Percentiles rank a stretch among this genome's conserved stretches.
Evolutionary conservation across 2,797 vertebrate species (phyloP).

Genomic region (Acomys russatus): DNA sequence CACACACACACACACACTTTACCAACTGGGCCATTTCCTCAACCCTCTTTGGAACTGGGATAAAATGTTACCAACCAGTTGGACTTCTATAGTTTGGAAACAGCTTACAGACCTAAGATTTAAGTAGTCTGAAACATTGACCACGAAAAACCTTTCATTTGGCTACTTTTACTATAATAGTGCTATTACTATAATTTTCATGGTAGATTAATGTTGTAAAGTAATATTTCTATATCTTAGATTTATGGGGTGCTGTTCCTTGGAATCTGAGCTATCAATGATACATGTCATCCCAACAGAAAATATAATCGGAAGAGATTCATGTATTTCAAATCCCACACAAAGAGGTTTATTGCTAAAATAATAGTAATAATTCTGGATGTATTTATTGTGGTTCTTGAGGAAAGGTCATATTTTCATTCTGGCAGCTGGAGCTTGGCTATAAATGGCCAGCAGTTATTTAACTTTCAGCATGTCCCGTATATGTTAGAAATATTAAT

Average conservation of each 20-base stretch:
- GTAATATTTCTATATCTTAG: conserved; percentile 59
- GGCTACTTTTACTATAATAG: conserved; percentile 20
- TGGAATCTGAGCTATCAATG: conserved; percentile 20
- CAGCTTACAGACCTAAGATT: conserved; percentile 52
- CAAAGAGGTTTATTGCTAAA: conserved; percentile 58
- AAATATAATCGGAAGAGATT: conserved; percentile 42
- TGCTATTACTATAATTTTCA: conserved; percentile 34
- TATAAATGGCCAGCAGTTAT: conserved; percentile 12
- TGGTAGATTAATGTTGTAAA: conserved; percentile 57
- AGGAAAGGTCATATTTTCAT: conserved; percentile 14
- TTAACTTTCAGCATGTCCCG: neutral
- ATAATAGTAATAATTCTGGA: conserved; percentile 67
- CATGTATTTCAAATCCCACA: neutral
- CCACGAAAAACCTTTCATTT: conserved; percentile 65
- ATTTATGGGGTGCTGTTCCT: conserved; percentile 48
- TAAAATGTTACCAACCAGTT: conserved; percentile 24
- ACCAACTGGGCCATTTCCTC: neutral
- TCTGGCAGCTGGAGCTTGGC: neutral
- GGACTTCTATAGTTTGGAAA: conserved; percentile 29
- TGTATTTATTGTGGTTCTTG: conserved; percentile 35
- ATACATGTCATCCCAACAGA: conserved; percentile 8
- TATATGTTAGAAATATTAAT: conserved; percentile 36
- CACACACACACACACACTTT: too few species aligned
- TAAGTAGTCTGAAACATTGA: conserved; percentile 53
- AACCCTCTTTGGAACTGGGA: neutral